Percentiles rank a stretch among this genome's conserved stretches.
phyloP scores from a whole-genome alignment of 2,797 vertebrate genomes.

The Pseudomugil gertrudae region DNA sequence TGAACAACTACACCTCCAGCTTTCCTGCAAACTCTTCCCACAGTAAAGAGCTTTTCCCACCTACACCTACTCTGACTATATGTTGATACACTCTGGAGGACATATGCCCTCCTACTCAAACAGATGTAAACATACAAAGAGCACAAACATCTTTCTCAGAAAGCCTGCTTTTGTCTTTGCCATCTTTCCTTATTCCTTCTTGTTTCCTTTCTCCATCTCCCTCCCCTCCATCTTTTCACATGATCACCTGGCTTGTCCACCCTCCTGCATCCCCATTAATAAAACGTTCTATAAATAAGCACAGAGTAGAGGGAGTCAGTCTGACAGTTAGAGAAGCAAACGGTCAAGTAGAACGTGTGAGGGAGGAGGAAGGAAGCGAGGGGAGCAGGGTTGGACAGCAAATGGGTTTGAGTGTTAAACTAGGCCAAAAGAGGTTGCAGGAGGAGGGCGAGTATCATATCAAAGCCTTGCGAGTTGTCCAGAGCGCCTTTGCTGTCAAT shows the following conservation, averaged over 20 bases:
- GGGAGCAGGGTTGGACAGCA: conserved; percentile 37
- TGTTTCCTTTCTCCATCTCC: neutral
- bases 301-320: conserved; percentile 29
- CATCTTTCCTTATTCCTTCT: conserved; percentile 7
- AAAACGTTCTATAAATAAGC: conserved; percentile 68
- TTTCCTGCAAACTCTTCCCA: conserved; percentile 52
- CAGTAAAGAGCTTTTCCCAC: conserved; percentile 56
- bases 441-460: conserved; percentile 45
- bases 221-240: neutral
- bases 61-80: conserved; percentile 58
- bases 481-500: conserved; percentile 45
- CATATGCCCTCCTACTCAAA: conserved; percentile 42
- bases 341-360: conserved; percentile 51
- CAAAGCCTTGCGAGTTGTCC: conserved; percentile 39
- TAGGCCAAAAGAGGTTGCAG: conserved; percentile 52
- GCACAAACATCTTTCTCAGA: conserved; percentile 26
- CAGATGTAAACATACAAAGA: conserved; percentile 53
- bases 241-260: conserved; percentile 23
- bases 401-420: conserved; percentile 43
- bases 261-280: conserved; percentile 55
- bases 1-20: conserved; percentile 53
- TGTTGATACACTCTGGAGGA: conserved; percentile 47
- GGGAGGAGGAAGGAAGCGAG: conserved; percentile 44
- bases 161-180: conserved; percentile 10
- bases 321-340: conserved; percentile 21